A percentile compares a stretch with the other conserved stretches of the same genome.
Conservation (phyloP, 1,140 invertebrate genomes). For the Eubasilissa regina region DNA sequence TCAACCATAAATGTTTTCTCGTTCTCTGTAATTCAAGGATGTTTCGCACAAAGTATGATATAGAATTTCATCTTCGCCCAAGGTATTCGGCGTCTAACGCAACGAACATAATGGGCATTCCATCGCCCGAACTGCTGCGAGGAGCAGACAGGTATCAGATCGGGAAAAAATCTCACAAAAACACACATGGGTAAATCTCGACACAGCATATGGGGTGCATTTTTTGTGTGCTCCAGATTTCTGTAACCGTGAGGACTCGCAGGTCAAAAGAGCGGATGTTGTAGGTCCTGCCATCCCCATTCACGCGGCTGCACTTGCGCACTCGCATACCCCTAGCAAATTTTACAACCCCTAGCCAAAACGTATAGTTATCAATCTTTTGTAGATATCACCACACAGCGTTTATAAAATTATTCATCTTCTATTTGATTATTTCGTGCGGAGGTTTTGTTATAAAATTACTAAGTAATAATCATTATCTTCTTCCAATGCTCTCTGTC, state of each 20-base stretch:
- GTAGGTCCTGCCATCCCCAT: background rate
- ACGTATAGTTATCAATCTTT: no score
- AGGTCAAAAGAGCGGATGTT: conserved; percentile 36
- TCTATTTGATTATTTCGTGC: no score
- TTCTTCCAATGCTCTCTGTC: no score
- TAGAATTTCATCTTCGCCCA: background rate
- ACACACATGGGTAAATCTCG: conserved; percentile 29
- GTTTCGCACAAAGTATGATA: background rate
- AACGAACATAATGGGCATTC: background rate
- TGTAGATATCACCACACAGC: no score
- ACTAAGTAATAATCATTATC: no score
- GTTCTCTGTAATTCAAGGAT: background rate
- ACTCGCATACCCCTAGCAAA: no score
- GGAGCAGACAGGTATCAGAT: conserved; percentile 14
- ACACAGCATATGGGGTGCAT: conserved; percentile 7
- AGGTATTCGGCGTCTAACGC: background rate
- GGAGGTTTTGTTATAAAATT: no score
- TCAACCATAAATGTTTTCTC: no score
- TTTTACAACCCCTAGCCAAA: no score
- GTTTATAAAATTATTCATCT: no score
- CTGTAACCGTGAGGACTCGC: background rate
- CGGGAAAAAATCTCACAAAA: conserved; percentile 12
- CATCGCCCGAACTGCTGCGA: background rate
- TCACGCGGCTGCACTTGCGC: background rate
- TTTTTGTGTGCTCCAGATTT: conserved; percentile 31